phyloP scores from a whole-genome alignment of 1,140 invertebrate species.

The Bathynomus jamesi region DNA sequence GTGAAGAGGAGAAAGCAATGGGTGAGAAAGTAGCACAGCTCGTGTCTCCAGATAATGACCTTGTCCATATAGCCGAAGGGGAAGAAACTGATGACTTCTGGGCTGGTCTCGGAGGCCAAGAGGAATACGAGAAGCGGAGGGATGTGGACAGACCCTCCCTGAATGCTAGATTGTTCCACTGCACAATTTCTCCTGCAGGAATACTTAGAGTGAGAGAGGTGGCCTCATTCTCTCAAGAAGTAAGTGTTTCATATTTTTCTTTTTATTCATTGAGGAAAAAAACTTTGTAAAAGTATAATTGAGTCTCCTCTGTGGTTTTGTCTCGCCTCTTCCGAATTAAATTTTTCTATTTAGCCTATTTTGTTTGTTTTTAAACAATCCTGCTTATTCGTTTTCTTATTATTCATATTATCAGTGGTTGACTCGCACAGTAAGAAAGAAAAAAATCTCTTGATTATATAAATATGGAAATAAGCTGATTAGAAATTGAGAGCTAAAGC shows the following conservation, averaged over 20 bases:
- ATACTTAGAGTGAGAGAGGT: slow-evolving; percentile 43
- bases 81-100: slow-evolving; percentile 67
- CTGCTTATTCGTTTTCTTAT: not conserved
- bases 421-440: too few relatives aligned
- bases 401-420: too few relatives aligned
- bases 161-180: slow-evolving; percentile 36
- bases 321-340: too few relatives aligned
- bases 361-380: not conserved
- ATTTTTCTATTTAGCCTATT: not conserved
- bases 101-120: slow-evolving; percentile 56
- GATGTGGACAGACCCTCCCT: slow-evolving; percentile 35
- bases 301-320: too few relatives aligned
- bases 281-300: too few relatives aligned
- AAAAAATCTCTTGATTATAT: too few relatives aligned
- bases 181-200: slow-evolving; percentile 38
- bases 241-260: slow-evolving; percentile 20
- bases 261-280: not conserved
- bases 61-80: slow-evolving; percentile 55
- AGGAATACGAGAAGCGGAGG: slow-evolving; percentile 31
- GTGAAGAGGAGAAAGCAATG: slow-evolving; percentile 56
- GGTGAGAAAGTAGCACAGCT: slow-evolving; percentile 49
- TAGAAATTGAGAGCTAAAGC: too few relatives aligned
- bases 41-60: slow-evolving; percentile 51
- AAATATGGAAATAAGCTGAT: too few relatives aligned
- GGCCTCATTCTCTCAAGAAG: slow-evolving; percentile 43